phyloP scores from a whole-genome alignment of 2,888 invertebrate species.

The Polydrusus pterygomalis region DNA sequence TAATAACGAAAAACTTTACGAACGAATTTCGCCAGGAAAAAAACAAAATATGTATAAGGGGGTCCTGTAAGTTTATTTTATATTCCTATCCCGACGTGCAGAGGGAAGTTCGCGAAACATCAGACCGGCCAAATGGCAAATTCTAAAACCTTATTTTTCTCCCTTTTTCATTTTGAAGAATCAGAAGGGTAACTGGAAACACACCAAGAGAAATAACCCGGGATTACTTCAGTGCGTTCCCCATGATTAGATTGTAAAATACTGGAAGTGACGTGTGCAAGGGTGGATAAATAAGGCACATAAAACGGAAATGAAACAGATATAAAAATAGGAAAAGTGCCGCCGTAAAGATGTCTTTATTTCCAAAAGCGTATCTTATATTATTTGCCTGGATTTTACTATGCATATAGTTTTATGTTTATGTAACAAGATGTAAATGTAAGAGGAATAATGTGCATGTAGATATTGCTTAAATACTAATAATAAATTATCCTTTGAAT shows the following conservation, averaged over 20 bases:
- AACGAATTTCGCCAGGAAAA: constrained; percentile 31
- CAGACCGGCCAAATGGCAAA: constrained; percentile 32
- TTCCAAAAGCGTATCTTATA: constrained; percentile 48
- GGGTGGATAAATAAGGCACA: constrained; percentile 74
- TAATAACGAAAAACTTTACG: constrained; percentile 30
- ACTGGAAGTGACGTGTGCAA: constrained; percentile 74
- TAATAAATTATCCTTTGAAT: not conserved
- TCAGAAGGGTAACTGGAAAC: constrained; percentile 61
- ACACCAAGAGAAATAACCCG: constrained; percentile 73
- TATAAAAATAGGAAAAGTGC: constrained; percentile 73
- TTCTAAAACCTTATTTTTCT: constrained; percentile 37
- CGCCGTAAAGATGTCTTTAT: constrained; percentile 67
- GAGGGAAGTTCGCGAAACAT: constrained; percentile 52
- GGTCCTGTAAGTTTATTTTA: constrained; percentile 51
- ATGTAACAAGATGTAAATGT: constrained; percentile 31
- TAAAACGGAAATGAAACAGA: constrained; percentile 74
- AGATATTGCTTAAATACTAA: not conserved
- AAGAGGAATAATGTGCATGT: not conserved
- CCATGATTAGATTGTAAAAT: constrained; percentile 76
- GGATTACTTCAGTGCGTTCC: constrained; percentile 74
- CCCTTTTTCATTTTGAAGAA: constrained; percentile 44
- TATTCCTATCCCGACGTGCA: constrained; percentile 52
- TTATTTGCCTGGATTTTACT: constrained; percentile 50
- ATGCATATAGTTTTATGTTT: constrained; percentile 41
- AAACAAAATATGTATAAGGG: constrained; percentile 46